Conservation (phyloP, 2,888 invertebrate species). For the Autographa gamma region DNA sequence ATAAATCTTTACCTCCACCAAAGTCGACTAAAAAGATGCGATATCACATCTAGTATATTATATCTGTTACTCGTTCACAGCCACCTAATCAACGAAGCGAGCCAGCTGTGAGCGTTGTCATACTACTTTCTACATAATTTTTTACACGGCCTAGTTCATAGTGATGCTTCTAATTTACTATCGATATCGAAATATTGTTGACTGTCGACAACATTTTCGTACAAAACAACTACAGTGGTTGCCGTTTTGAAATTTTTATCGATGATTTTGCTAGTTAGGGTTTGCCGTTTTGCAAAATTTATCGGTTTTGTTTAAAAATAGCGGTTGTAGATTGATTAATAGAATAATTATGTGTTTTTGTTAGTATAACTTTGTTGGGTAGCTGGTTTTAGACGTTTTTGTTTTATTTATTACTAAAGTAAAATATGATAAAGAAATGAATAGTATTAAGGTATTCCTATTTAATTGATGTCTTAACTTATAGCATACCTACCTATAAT, state of each 20-base stretch:
- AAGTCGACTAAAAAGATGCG: not conserved
- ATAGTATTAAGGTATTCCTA: not conserved
- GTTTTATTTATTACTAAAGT: slow-evolving; percentile 5
- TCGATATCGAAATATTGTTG: slow-evolving; percentile 25
- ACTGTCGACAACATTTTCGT: slow-evolving; percentile 15
- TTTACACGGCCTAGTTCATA: slow-evolving; percentile 74
- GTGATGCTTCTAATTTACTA: slow-evolving; percentile 49
- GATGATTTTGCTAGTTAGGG: not conserved
- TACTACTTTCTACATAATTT: slow-evolving; percentile 86
- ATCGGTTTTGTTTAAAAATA: slow-evolving; percentile 26
- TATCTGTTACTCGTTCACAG: slow-evolving; percentile 56
- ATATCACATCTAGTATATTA: slow-evolving; percentile 30
- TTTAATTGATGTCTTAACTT: not conserved
- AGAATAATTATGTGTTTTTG: slow-evolving; percentile 36
- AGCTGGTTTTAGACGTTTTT: slow-evolving; percentile 13
- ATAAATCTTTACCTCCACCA: not conserved
- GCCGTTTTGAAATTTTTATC: slow-evolving; percentile 17
- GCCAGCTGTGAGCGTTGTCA: slow-evolving; percentile 76
- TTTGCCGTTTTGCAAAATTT: slow-evolving; percentile 15
- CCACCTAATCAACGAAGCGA: slow-evolving; percentile 73
- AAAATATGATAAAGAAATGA: not conserved
- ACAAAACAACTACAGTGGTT: not conserved
- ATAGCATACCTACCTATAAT: no score
- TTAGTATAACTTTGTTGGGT: slow-evolving; percentile 16
- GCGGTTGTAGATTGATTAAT: slow-evolving; percentile 42